A percentile compares a stretch with the other conserved stretches of the same genome.
phyloP scores from a whole-genome alignment of 2,888 invertebrate genomes.

The Eupithecia tripunctaria region DNA sequence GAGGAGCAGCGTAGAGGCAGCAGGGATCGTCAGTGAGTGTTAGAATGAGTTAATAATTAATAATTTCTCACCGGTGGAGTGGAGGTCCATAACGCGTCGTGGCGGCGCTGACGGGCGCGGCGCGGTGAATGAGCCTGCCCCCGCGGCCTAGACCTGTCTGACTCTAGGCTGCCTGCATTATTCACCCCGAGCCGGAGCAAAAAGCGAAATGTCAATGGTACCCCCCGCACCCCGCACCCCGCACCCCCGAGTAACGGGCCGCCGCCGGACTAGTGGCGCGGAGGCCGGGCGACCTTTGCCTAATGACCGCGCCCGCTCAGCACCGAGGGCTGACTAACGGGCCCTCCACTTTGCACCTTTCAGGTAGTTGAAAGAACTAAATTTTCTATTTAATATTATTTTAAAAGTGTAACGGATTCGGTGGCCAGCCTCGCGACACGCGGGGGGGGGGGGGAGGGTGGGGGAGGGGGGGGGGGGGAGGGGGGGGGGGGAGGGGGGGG shows the following conservation, averaged over 20 bases:
- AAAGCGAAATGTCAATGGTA: constrained; percentile 71
- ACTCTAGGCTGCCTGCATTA: constrained; percentile 54
- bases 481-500: too few species aligned
- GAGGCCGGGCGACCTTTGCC: constrained; percentile 49
- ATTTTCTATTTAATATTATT: too few species aligned
- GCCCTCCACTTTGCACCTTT: background rate
- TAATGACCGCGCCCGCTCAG: constrained; percentile 27
- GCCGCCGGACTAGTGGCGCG: constrained; percentile 13
- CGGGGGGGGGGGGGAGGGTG: too few species aligned
- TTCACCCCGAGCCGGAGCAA: constrained; percentile 58
- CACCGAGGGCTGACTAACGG: background rate
- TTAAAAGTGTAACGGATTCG: too few species aligned
- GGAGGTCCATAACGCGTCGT: constrained; percentile 46
- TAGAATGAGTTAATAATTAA: constrained; percentile 5
- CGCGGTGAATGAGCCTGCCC: constrained; percentile 29
- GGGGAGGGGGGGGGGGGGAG: too few species aligned
- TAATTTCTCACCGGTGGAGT: constrained; percentile 65
- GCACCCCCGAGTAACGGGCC: constrained; percentile 53
- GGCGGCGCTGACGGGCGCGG: constrained; percentile 13
- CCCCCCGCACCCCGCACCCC: constrained; percentile 41
- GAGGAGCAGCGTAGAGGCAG: too few species aligned
- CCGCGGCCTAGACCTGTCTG: constrained; percentile 55
- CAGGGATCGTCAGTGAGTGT: background rate
- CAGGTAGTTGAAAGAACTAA: background rate
- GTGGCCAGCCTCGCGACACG: too few species aligned